A percentile compares a stretch with the other conserved stretches of the same genome.
These are phyloP conservation scores for Hypomesus transpacificus DNA, from an alignment of 2,113 vertebrate species.

Conservation along the genomic window DNA sequence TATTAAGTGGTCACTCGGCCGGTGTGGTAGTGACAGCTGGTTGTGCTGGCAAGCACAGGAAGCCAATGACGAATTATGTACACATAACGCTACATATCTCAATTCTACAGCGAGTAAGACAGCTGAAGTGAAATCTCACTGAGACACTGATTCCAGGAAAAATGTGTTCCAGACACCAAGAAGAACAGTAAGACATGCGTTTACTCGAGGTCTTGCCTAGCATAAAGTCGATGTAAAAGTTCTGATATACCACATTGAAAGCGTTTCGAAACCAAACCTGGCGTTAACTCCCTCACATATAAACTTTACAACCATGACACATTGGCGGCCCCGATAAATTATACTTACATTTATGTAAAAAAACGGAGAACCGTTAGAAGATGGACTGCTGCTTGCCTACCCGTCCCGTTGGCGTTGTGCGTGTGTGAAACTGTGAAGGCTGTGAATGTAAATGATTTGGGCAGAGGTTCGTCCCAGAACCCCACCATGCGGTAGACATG, in stretches of 20 bases:
- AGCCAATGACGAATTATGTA: too few relatives aligned
- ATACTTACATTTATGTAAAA: not conserved
- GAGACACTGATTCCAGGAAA: too few relatives aligned
- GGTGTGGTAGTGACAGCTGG: not conserved
- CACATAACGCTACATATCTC: too few relatives aligned
- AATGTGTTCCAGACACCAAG: too few relatives aligned
- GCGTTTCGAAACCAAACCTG: not conserved
- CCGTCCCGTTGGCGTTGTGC: not conserved
- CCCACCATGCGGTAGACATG: constrained; percentile 8
- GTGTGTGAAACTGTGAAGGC: not conserved
- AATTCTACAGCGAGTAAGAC: too few relatives aligned
- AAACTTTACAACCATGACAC: too few relatives aligned
- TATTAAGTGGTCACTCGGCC: too few relatives aligned
- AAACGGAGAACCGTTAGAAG: not conserved
- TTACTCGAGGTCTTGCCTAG: not conserved
- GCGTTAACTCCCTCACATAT: not conserved
- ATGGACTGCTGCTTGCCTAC: not conserved
- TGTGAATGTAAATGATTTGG: not conserved
- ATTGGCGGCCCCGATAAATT: too few relatives aligned
- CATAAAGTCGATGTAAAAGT: not conserved
- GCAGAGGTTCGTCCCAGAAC: constrained; percentile 10
- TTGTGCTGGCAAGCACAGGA: not conserved
- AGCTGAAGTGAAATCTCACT: too few relatives aligned
- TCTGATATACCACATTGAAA: not conserved
- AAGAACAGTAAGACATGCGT: too few relatives aligned